These are phyloP conservation scores for Osmoderma eremita DNA, from an alignment of 2,888 invertebrate genomes.

Conservation along the genomic window DNA sequence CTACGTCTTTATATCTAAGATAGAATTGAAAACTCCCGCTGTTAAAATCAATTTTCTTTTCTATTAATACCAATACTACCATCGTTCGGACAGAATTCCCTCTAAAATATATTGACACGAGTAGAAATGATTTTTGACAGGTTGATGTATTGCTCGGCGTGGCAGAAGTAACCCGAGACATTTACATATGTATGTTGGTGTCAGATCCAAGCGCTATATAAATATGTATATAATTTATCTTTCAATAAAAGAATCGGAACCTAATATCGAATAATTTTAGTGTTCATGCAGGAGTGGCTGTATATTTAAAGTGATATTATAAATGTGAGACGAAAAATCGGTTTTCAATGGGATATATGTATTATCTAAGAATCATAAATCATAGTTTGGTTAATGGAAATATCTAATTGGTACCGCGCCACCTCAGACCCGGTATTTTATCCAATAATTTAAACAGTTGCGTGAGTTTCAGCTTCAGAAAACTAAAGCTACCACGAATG, in stretches of 20 bases:
- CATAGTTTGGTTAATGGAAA: too few relatives aligned
- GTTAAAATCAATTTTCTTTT: not conserved
- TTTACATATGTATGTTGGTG: not conserved
- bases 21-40: too few relatives aligned
- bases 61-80: not conserved
- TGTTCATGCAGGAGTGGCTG: too few relatives aligned
- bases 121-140: slow-evolving; percentile 16
- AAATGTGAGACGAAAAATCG: too few relatives aligned
- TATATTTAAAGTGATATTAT: too few relatives aligned
- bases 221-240: too few relatives aligned
- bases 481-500: not conserved
- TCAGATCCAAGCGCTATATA: not conserved
- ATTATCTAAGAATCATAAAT: too few relatives aligned
- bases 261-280: too few relatives aligned
- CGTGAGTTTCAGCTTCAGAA: not conserved
- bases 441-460: slow-evolving; percentile 3
- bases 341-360: too few relatives aligned
- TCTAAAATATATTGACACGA: not conserved
- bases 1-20: too few relatives aligned
- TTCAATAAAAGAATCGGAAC: too few relatives aligned
- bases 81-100: slow-evolving; percentile 2
- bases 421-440: not conserved
- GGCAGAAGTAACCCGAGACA: not conserved
- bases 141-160: slow-evolving; percentile 12
- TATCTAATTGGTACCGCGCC: too few relatives aligned